Percentiles rank a stretch among this genome's conserved stretches.
Evolutionary conservation across 2,888 invertebrate species (phyloP).

Genomic region (Apodemia zela): DNA sequence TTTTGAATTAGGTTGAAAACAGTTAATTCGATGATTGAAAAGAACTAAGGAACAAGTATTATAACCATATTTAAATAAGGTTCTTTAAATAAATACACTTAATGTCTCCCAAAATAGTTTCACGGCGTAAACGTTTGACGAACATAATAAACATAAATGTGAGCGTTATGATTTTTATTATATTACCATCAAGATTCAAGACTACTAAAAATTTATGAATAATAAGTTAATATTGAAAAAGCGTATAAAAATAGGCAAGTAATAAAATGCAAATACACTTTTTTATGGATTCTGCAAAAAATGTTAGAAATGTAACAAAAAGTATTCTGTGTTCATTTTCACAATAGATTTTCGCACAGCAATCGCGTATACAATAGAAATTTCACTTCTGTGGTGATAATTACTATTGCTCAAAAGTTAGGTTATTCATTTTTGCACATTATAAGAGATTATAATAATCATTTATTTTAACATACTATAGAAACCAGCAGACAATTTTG

Average conservation of each 20-base stretch:
- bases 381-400: conserved; percentile 14
- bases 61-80: no score
- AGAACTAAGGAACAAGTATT: no score
- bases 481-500: no score
- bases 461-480: background rate
- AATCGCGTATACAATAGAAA: conserved; percentile 18
- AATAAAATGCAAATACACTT: background rate
- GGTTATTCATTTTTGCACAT: background rate
- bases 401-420: conserved; percentile 7
- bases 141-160: no score
- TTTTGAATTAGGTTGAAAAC: no score
- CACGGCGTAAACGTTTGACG: no score
- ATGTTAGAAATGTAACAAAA: conserved; percentile 17
- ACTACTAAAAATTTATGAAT: no score
- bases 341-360: conserved; percentile 21
- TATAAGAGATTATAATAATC: background rate
- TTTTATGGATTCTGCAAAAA: background rate
- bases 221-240: background rate
- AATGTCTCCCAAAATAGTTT: no score
- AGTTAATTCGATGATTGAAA: no score
- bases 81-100: no score
- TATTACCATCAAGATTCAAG: no score
- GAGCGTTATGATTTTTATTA: no score
- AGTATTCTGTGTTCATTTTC: conserved; percentile 14
- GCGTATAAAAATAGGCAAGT: conserved; percentile 3